Conservation (phyloP, 2,113 vertebrate genomes). For the Callospermophilus lateralis region DNA sequence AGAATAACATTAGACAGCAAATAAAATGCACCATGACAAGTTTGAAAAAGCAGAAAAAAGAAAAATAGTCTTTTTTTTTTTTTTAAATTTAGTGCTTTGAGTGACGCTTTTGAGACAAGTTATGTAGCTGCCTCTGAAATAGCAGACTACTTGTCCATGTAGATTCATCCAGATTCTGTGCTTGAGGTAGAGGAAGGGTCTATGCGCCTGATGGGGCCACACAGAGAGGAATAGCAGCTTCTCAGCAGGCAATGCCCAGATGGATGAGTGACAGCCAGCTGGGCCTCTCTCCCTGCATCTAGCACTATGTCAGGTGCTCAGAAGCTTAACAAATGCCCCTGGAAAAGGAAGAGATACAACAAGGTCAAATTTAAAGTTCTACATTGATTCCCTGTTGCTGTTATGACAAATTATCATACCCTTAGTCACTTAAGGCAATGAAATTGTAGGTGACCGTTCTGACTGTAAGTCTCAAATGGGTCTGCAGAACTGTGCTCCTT, state of each 20-base stretch:
- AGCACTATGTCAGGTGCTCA: background rate
- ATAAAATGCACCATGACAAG: background rate
- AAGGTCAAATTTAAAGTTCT: background rate
- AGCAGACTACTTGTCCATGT: background rate
- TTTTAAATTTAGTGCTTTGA: background rate
- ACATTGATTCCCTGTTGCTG: background rate
- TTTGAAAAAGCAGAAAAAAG: background rate
- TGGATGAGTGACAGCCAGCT: background rate
- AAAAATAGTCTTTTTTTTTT: no score
- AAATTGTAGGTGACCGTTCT: background rate
- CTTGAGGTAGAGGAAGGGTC: background rate
- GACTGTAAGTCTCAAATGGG: background rate
- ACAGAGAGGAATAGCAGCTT: background rate
- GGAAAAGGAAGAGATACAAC: background rate
- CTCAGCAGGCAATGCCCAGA: background rate
- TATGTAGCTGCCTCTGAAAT: background rate
- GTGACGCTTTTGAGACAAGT: background rate
- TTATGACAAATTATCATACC: background rate
- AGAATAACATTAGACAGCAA: constrained; percentile 34
- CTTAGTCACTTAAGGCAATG: background rate
- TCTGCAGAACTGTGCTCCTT: background rate
- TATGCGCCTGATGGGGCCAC: background rate
- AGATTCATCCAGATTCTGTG: background rate
- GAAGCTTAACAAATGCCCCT: background rate
- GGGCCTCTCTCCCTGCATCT: background rate